Evolutionary conservation across 2,888 invertebrate genomes (phyloP), one percentile per base, ranked within the genome.

Genomic region (Drosophila gaucha): DNA sequence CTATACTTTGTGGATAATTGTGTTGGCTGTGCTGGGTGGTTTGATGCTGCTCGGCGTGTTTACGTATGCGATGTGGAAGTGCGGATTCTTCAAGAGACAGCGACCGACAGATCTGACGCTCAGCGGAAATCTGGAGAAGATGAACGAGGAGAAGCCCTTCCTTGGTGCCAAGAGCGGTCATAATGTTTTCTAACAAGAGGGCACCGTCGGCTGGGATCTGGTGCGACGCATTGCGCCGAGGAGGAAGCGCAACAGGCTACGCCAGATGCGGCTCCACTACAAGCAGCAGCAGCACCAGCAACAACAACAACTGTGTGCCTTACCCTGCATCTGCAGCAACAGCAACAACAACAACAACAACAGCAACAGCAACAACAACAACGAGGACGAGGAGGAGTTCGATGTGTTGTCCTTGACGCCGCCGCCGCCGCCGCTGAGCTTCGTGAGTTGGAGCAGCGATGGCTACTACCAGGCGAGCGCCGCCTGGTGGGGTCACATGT

Each of bases 51-150:
- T 99, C 31, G 94, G 97, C 33, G 90, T 97, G 3, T 93, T 98
- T 50, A 96, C 96, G 39, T 93, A 96, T 49, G 93, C 95, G 20
- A 92, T 98, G 63, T 97, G 97, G 95, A 97, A 96, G 93, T 94
- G 97, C 54, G 97, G 97, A 51, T 97, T 97, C 94, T 97, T 97
- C 92, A 97, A 97, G 89, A 93, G 97, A 80, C 92, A 97, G 86
- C 94, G 96, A 89, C 93, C 97, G 72, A 96, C 96, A 5, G 97
- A 97, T 91, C 96, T 95, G 1, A 97, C 97, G 14, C 91, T 96
- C 4, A 96, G 96, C 20, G 97, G 96, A 0, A 96, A 96, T 91
- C 91, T 96, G 22, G 95, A 95, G 89, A 96, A 96, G 88, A 95
- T 95, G 86, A 94, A 94, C 80, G 95, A 95, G 75, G 94, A 94